Base-by-base conservation (phyloP, 2,888 invertebrate genomes). In the Harmothoe impar region DNA sequence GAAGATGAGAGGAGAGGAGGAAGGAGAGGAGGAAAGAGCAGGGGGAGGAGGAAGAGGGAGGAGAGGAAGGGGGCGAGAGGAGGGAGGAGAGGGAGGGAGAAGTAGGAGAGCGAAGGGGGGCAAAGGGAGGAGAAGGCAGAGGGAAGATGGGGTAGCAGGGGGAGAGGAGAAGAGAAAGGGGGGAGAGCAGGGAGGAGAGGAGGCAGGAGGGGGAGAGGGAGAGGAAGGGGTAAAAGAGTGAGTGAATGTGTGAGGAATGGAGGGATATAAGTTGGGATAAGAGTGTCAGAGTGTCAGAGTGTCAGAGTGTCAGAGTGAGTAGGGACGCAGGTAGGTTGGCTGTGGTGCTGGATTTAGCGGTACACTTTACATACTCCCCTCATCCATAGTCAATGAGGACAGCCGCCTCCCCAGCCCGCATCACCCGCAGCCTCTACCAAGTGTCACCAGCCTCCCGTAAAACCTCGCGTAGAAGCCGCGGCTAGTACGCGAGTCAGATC, bases 321-420 rank as follows among this genome's bases (percentile, higher is more conserved):
- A n/a, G n/a, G n/a, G n/a, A n/a, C n/a, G n/a, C n/a, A 77, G 77
- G 77, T 3, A 29, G 17, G 77, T 25, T 5, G 77, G 25, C 12
- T 29, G 77, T 77, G 77, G 77, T 29, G 25, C 29, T 12, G 77
- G 29, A 43, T 43, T 43, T 43, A 43, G 43, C 43, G 43, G 43
- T 43, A 43, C 43, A 62, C 25, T n/a, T n/a, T n/a, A 62, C 62
- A n/a, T 15, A 20, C 62, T 62, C 62, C 62, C 62, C 62, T n/a
- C 62, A 62, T 62, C 62, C 62, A 62, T 62, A 62, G 62, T 62
- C 62, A 62, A 62, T 62, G 62, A 62, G 62, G 62, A 3, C 43
- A 43, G 43, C 43, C 43, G 43, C 10, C 43, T 43, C 43, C 43
- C 10, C 43, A 43, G 10, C 43, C 43, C 3, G 5, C 43, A 43